Evolutionary conservation across 2,113 vertebrate species (phyloP).

Genomic region (Hassar affinis): DNA sequence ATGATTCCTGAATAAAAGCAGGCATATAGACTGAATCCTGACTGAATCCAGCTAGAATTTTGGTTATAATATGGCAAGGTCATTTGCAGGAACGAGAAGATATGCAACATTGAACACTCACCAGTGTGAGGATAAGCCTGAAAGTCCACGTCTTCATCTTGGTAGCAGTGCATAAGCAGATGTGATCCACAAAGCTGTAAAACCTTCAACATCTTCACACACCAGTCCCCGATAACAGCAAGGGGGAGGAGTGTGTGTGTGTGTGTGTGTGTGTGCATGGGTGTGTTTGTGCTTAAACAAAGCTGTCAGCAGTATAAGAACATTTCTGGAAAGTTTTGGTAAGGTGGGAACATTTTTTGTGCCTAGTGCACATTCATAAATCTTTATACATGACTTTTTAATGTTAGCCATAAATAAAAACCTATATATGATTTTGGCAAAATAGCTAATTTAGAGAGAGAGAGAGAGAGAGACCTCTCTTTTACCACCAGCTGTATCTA

Average conservation of each 20-base stretch:
- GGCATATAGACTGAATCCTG: not conserved
- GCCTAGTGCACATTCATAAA: too few species aligned
- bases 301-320: not conserved
- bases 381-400: too few species aligned
- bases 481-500: too few species aligned
- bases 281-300: not conserved
- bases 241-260: slow-evolving; percentile 8
- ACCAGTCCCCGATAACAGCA: not conserved
- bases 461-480: too few species aligned
- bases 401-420: too few species aligned
- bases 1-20: not conserved
- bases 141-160: not conserved
- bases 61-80: not conserved
- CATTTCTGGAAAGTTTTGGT: not conserved
- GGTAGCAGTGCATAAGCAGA: not conserved
- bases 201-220: not conserved
- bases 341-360: not conserved
- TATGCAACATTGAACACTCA: not conserved
- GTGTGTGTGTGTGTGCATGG: not conserved
- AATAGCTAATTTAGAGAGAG: too few species aligned
- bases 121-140: not conserved
- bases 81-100: not conserved
- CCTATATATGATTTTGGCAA: too few species aligned
- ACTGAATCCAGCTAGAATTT: not conserved
- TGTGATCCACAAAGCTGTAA: not conserved